Conservation (phyloP, 2,113 vertebrate species). For the Gobius niger region DNA sequence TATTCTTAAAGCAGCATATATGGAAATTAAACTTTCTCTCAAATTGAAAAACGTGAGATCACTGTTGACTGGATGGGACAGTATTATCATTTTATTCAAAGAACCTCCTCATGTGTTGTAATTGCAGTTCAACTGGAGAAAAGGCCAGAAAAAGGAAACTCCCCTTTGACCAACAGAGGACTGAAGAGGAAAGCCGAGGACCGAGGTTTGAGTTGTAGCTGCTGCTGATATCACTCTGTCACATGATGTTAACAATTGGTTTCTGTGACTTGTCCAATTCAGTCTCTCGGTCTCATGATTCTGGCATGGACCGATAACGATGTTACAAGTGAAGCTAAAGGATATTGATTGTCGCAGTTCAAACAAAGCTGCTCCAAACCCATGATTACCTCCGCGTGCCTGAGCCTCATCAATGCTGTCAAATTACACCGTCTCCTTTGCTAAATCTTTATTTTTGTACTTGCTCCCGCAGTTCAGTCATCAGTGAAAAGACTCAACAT, state of each 20-base stretch:
- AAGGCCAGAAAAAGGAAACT: constrained; percentile 15
- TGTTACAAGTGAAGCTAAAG: constrained; percentile 19
- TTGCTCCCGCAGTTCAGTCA: constrained; percentile 40
- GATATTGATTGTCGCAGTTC: background rate
- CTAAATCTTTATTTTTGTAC: background rate
- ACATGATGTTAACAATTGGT: constrained; percentile 34
- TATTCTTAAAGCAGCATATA: too few species aligned
- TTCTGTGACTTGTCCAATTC: constrained; percentile 16
- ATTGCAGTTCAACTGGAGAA: constrained; percentile 50
- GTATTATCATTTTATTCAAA: background rate
- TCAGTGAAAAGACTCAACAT: constrained; percentile 33
- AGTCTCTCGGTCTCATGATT: constrained; percentile 60
- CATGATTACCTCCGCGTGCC: background rate
- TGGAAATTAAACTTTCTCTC: too few species aligned
- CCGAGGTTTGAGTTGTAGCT: constrained; percentile 66
- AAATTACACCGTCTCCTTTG: background rate
- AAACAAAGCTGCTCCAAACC: constrained; percentile 14
- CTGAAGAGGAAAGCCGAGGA: constrained; percentile 74
- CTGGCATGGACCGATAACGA: constrained; percentile 33
- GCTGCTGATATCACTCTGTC: constrained; percentile 34
- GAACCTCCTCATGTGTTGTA: background rate
- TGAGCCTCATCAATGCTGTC: background rate
- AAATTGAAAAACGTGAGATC: too few species aligned
- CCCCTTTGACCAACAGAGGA: constrained; percentile 32
- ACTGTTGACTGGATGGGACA: too few species aligned